Evolutionary conservation across 2,888 invertebrate species (phyloP).

Genomic region (Alviniconcha strummeri): DNA sequence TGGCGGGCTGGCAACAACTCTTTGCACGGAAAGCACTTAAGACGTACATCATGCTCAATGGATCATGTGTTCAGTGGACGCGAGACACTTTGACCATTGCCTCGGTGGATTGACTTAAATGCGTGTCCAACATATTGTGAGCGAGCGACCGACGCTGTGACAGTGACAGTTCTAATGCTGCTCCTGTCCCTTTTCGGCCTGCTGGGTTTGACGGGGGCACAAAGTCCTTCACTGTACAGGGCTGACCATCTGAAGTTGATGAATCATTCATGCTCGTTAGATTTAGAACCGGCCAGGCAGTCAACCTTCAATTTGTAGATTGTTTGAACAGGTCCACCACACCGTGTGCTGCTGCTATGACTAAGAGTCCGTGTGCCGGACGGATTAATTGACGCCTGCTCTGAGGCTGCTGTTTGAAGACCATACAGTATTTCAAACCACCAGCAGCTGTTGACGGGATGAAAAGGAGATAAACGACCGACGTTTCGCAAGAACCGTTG

Average conservation of each 20-base stretch:
- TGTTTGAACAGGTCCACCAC: background rate
- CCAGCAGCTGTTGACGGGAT: too few relatives aligned
- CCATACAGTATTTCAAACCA: too few relatives aligned
- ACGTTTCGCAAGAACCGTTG: background rate
- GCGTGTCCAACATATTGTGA: background rate
- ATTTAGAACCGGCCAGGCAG: background rate
- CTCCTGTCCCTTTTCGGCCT: constrained; percentile 13
- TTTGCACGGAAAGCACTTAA: too few relatives aligned
- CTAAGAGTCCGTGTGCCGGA: background rate
- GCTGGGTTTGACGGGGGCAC: background rate
- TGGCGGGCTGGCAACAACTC: too few relatives aligned
- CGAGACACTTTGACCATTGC: background rate
- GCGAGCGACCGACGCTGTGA: constrained; percentile 1
- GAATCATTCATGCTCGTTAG: constrained; percentile 6
- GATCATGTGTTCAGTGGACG: background rate
- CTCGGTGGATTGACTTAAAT: background rate
- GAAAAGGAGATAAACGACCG: background rate
- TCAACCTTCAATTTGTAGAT: background rate
- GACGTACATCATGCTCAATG: too few relatives aligned
- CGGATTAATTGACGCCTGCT: background rate
- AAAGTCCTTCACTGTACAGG: background rate
- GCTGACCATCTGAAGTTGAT: constrained; percentile 14
- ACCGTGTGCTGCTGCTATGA: background rate
- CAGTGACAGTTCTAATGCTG: constrained; percentile 12
- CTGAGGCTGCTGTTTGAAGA: background rate